phyloP scores from a whole-genome alignment of 2,113 vertebrate species.

The Bostrychus sinensis region DNA sequence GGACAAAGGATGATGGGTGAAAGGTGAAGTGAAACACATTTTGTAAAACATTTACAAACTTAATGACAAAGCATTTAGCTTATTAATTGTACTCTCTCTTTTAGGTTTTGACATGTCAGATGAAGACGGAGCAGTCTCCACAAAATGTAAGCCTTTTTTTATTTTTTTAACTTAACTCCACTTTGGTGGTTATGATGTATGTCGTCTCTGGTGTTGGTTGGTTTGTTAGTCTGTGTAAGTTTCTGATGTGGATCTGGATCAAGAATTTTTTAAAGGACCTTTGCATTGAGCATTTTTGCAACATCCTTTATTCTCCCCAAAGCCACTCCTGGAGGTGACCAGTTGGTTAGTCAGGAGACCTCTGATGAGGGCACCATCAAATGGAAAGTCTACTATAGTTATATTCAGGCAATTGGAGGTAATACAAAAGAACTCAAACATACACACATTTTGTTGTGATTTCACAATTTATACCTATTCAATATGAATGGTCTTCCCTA shows the following conservation, averaged over 20 bases:
- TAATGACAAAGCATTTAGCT: too few relatives aligned
- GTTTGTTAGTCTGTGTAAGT: too few relatives aligned
- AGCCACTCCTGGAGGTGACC: slow-evolving; percentile 49
- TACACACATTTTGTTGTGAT: neutral
- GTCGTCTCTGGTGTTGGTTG: too few relatives aligned
- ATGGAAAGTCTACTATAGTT: slow-evolving; percentile 79
- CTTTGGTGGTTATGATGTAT: too few relatives aligned
- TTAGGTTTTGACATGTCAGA: slow-evolving; percentile 80
- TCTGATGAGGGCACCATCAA: slow-evolving; percentile 71
- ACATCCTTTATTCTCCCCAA: neutral
- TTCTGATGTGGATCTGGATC: too few relatives aligned
- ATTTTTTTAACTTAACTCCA: too few relatives aligned
- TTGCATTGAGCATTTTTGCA: too few relatives aligned
- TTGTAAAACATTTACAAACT: neutral
- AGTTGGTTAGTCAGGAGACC: slow-evolving; percentile 73
- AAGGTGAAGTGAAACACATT: neutral
- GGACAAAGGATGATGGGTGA: neutral
- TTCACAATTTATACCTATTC: neutral
- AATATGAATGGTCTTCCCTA: neutral
- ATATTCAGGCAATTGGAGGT: slow-evolving; percentile 85
- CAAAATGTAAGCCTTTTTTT: slow-evolving; percentile 49
- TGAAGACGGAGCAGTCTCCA: slow-evolving; percentile 39
- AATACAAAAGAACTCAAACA: neutral
- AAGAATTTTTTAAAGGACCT: too few relatives aligned
- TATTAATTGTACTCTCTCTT: too few relatives aligned